Base-by-base conservation (phyloP, 2,797 vertebrate genomes). In the Hydrocynus forskahlii region DNA sequence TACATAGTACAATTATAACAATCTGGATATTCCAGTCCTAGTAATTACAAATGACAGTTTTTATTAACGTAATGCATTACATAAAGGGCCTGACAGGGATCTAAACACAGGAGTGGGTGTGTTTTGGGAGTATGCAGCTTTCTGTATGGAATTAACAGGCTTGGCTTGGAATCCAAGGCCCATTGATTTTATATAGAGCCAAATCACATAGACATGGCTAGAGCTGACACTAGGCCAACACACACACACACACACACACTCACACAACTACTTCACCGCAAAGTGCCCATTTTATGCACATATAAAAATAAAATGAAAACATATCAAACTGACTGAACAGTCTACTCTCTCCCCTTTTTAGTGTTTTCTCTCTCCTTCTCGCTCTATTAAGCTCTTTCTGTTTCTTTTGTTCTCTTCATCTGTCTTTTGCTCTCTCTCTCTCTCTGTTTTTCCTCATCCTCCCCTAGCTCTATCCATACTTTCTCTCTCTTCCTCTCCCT, bases 181-280 rank as follows among this genome's bases (percentile, higher is more conserved):
- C 88, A 94, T 91, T 86, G 91, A 92, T 93, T 90, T 82, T 83
- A 86, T 66, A 86, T 88, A 87, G 86, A 87, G 85, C 91, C 92
- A 29, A 92, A 92, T 93, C 93, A 89, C 62, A 50, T 73, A 90
- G 89, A 93, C 87, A 82, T 91, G 91, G 89, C 85, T 83, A 83
- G 25, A 79, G 86, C 88, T 48, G 88, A 92, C 84, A 87, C 86
- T 76, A 38, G 55, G 79, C 80, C 83, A 85, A 73, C 73, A 75
- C 50, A 72, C 80, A 74, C 87, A 81, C 84, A 70, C 83, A 82
- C 60, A 70, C 76, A 54, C 48, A 79, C 50, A 86, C 59, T 83
- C 81, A 86, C 80, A 79, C 60, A 83, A 86, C 81, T 87, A 86
- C 29, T 54, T 67, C 59, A 52, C 21, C 74, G 48, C 29, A 80